Evolutionary conservation across 2,113 vertebrate species (phyloP).

Genomic region (Beaufortia kweichowensis): DNA sequence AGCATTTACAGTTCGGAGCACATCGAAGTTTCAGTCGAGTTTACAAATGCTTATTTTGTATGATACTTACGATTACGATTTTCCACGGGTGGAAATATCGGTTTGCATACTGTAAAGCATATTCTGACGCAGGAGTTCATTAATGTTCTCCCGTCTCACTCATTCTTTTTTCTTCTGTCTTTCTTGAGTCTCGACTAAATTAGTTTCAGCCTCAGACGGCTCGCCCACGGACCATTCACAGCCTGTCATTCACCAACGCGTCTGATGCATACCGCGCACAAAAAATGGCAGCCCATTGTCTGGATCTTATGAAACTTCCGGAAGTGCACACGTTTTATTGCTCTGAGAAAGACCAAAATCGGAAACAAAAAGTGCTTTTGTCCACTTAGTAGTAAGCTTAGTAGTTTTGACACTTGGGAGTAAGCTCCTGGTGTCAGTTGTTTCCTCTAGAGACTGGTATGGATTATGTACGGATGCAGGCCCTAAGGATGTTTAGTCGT

Average conservation of each 20-base stretch:
- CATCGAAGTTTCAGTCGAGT: too few relatives aligned
- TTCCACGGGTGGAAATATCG: too few relatives aligned
- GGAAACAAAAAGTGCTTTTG: background rate
- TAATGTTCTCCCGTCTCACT: background rate
- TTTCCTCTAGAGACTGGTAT: too few relatives aligned
- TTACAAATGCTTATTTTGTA: too few relatives aligned
- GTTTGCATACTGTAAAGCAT: background rate
- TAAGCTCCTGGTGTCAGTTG: too few relatives aligned
- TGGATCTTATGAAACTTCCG: background rate
- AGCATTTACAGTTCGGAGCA: too few relatives aligned
- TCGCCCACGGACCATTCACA: background rate
- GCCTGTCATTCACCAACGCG: background rate
- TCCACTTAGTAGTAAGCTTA: background rate
- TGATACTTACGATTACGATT: too few relatives aligned
- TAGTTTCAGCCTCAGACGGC: background rate
- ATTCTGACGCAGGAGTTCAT: background rate
- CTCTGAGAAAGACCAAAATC: background rate
- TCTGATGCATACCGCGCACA: slow-evolving; percentile 2
- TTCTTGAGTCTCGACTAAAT: background rate
- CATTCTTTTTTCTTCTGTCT: background rate
- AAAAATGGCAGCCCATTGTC: background rate
- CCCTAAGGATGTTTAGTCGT: too few relatives aligned
- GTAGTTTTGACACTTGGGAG: too few relatives aligned
- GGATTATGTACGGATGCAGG: too few relatives aligned
- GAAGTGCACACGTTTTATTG: background rate